phyloP scores from a whole-genome alignment of 2,888 invertebrate species.

The Stenotaenia linearis region DNA sequence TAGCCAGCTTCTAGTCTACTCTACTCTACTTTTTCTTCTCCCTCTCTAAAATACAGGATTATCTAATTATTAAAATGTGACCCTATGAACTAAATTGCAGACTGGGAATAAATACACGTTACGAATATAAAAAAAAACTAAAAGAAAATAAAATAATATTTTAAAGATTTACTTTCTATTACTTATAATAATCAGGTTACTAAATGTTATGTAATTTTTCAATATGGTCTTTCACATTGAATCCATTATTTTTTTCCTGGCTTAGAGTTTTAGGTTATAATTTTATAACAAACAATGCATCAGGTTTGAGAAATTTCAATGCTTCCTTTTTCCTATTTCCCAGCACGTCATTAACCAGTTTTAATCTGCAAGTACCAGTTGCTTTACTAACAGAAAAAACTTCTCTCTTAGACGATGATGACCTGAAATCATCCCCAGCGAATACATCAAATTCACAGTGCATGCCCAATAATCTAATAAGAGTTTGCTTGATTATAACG shows the following conservation, averaged over 20 bases:
- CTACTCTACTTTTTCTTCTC: background rate
- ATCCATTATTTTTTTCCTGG: background rate
- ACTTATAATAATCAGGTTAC: background rate
- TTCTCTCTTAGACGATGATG: background rate
- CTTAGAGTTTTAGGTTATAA: conserved; percentile 10
- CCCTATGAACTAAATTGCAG: background rate
- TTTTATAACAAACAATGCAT: conserved; percentile 12
- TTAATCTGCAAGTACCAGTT: conserved; percentile 26
- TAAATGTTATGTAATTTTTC: background rate
- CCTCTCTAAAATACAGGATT: background rate
- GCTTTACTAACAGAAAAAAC: conserved; percentile 18
- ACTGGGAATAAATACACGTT: too few species aligned
- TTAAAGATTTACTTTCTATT: background rate
- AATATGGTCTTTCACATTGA: background rate
- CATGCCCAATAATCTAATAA: background rate
- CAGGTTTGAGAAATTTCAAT: conserved; percentile 19
- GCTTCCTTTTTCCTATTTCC: conserved; percentile 2
- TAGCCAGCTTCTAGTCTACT: background rate
- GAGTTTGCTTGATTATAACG: too few species aligned
- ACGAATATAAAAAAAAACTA: too few species aligned
- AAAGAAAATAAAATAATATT: background rate
- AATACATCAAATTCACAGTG: background rate
- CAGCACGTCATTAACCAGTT: conserved; percentile 26
- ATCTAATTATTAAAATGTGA: background rate
- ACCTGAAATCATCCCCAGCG: background rate